Evolutionary conservation across 2,888 invertebrate species (phyloP).

Genomic region (Calephelis perditalis): DNA sequence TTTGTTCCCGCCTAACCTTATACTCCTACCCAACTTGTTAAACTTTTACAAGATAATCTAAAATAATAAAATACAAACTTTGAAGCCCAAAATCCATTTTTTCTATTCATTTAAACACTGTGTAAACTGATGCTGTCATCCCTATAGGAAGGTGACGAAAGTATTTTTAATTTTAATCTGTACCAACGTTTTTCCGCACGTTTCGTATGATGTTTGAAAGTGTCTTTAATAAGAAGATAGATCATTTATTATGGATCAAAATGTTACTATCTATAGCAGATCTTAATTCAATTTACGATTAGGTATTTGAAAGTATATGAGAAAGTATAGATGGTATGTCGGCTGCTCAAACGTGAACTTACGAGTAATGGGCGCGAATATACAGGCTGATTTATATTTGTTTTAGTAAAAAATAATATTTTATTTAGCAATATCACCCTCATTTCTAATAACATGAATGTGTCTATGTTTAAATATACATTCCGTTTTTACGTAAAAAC

Average conservation of each 20-base stretch:
- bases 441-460: too few relatives aligned
- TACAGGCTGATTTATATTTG: conserved; percentile 5
- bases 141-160: not conserved
- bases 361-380: conserved; percentile 4
- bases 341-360: conserved; percentile 14
- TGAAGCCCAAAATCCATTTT: too few relatives aligned
- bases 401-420: too few relatives aligned
- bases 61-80: too few relatives aligned
- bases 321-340: conserved; percentile 22
- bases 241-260: not conserved
- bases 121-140: too few relatives aligned
- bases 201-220: not conserved
- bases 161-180: not conserved
- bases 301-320: conserved; percentile 22
- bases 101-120: too few relatives aligned
- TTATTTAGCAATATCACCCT: not conserved
- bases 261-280: conserved; percentile 3
- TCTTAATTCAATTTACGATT: conserved; percentile 17
- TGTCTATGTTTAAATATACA: too few relatives aligned
- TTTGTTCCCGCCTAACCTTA: too few relatives aligned
- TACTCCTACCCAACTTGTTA: too few relatives aligned
- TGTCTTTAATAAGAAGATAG: conserved; percentile 2
- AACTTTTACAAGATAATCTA: too few relatives aligned
- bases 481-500: too few relatives aligned
- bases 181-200: too few relatives aligned